Evolutionary conservation across 2,797 vertebrate species (phyloP), one percentile per base, ranked within the genome.

Genomic region (Synaphobranchus kaupii): DNA sequence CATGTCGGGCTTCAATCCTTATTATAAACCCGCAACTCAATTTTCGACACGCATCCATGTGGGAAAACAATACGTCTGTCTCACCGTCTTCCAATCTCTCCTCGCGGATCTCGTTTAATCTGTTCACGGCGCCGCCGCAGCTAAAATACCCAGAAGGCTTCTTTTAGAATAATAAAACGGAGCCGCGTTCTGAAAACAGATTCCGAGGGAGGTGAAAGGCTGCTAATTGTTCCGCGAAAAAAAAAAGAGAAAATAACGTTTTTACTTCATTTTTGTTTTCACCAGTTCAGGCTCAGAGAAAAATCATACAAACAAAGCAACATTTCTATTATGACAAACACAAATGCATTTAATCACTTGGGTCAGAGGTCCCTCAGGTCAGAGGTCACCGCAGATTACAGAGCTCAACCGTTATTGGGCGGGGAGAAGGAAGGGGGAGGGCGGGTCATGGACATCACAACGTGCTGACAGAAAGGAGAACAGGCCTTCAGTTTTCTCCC

Each of bases 271-370:
- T 31, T 25, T n/a, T 7, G 25, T 48, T 56, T 60, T 66, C 73
- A 0, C 12, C 54, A 31, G 73, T 84, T 84, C 85, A 87, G 25
- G 90, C 91, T 89, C 90, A 86, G 90, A 90, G 86, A 87, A 89
- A 92, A 92, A 92, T 91, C 81, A 89, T 89, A 81, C 44, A 87
- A 85, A 90, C 91, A 92, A 87, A 82, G 85, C 89, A 91, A 25
- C 1, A 31, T 66, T 52, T 60, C 10, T 83, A 91, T 92, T 90
- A 91, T 8, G 66, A 50, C 92, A 93, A 91, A 88, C 90, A 88
- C 84, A 54, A 12, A 5, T n/a, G 85, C 56, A 63, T 83, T 20
- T 85, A 84, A 12, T 52, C 58, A 52, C n/a, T 34, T 54, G 9
- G 31, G 22, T 39, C 39, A 39, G 39, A 34, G 39, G 3, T 73